Evolutionary conservation across 2,888 invertebrate genomes (phyloP).

Genomic region (Apamea anceps): DNA sequence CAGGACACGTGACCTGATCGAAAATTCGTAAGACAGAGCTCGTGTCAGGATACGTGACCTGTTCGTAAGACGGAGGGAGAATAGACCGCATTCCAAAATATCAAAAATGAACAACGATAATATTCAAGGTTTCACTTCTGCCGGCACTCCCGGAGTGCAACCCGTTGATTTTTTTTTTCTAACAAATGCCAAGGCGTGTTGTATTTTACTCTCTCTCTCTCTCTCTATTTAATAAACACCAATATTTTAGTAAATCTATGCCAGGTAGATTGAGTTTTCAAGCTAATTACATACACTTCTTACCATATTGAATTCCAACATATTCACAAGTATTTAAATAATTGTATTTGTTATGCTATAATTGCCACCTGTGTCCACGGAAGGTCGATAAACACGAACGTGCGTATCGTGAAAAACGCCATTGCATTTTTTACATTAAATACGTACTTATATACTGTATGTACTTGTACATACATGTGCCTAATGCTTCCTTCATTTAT

Average conservation of each 20-base stretch:
- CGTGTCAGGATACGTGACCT: too few species aligned
- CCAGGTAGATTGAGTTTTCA: neutral
- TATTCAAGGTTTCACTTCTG: too few species aligned
- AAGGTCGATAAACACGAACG: neutral
- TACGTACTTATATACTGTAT: neutral
- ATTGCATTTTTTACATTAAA: neutral
- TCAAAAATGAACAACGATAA: too few species aligned
- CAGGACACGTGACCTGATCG: too few species aligned
- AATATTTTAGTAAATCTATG: neutral
- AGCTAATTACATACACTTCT: neutral
- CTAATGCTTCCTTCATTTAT: neutral
- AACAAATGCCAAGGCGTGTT: neutral
- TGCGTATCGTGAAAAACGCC: neutral
- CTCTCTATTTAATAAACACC: too few species aligned
- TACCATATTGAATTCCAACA: neutral
- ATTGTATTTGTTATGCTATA: neutral
- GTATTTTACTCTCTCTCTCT: neutral
- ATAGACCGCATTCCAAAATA: too few species aligned
- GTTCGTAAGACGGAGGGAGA: too few species aligned
- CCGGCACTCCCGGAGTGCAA: too few species aligned
- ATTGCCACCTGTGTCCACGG: neutral
- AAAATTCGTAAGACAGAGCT: too few species aligned
- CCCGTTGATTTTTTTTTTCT: too few species aligned
- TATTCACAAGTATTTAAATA: slow-evolving; percentile 3
- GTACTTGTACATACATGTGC: neutral